These are phyloP conservation scores for Ctenodactylus gundi DNA, from an alignment of 2,113 vertebrate species.

Conservation along the genomic window DNA sequence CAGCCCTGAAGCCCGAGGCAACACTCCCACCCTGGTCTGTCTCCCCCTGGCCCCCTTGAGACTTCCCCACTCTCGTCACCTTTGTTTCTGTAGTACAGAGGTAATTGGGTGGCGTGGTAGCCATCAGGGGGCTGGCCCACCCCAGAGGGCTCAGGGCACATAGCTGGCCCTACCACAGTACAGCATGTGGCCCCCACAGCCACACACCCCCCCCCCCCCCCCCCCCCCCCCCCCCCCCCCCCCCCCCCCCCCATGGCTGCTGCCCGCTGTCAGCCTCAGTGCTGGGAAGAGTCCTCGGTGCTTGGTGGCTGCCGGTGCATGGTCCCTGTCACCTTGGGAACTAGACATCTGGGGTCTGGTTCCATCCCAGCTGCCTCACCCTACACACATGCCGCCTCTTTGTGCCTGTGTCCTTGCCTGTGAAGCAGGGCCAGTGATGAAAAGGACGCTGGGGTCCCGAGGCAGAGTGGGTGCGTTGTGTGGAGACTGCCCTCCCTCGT, in stretches of 20 bases:
- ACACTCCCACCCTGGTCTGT: no score
- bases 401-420: not conserved
- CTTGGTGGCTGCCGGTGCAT: not conserved
- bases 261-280: not conserved
- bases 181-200: fast-evolving
- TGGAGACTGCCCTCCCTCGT: not conserved
- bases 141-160: not conserved
- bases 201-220: no score
- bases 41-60: not conserved
- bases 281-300: not conserved
- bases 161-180: not conserved
- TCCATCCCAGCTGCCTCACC: not conserved
- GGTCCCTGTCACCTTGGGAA: no score
- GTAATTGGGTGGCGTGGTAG: fast-evolving
- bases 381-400: not conserved
- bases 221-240: fast-evolving
- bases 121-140: not conserved
- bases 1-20: fast-evolving
- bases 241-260: not conserved
- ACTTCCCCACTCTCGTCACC: fast-evolving
- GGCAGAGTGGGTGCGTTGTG: not conserved
- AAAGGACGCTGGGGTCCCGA: not conserved
- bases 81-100: fast-evolving
- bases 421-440: not conserved
- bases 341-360: no score